Base-by-base conservation (phyloP, 2,797 vertebrate species). In the Periophthalmus magnuspinnatus region DNA sequence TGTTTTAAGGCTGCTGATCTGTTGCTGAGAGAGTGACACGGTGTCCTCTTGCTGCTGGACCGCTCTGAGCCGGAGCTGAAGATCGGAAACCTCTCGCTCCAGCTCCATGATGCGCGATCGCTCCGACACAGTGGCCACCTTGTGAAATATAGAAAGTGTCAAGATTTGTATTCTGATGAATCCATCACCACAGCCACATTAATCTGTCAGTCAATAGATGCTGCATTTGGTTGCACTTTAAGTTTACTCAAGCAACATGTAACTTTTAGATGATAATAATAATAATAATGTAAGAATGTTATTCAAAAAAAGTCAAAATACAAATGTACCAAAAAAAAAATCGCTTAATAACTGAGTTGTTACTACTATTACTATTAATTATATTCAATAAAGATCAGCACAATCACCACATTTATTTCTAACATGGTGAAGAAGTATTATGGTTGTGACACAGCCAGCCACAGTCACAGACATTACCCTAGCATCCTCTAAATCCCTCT, bases 401-500 rank as follows among this genome's bases (percentile, higher is more conserved):
- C 1, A 57, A 14, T 57, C 24, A 57, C 22, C 14, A 57, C 1
- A 57, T 57, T 17, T 9, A 19, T 59, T 59, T 59, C 33, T 59
- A 36, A 59, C 32, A 34, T 9, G 3, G 16, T 0, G 66, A 38
- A 47, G 13, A 64, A 64, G 64, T 22, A 47, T 47, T 64, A 6
- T 28, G 17, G 41, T 41, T 48, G 61, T 47, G 38, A 47, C 14
- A 64, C 19, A 22, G 62, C 11, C 21, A 17, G 41, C n/a, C n/a
- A n/a, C n/a, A n/a, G n/a, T n/a, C n/a, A n/a, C n/a, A n/a, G n/a
- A n/a, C 41, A 48, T 98, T 98, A 98, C 97, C 97, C 96, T 97
- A 97, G 95, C 96, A 95, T 98, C 97, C 96, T 98, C 97, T 98
- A 98, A 97, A 94, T 98, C 96, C 87, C 97, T 97, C 95, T 98